Evolutionary conservation across 2,888 invertebrate genomes (phyloP).

Genomic region (Megastigmus dorsalis): DNA sequence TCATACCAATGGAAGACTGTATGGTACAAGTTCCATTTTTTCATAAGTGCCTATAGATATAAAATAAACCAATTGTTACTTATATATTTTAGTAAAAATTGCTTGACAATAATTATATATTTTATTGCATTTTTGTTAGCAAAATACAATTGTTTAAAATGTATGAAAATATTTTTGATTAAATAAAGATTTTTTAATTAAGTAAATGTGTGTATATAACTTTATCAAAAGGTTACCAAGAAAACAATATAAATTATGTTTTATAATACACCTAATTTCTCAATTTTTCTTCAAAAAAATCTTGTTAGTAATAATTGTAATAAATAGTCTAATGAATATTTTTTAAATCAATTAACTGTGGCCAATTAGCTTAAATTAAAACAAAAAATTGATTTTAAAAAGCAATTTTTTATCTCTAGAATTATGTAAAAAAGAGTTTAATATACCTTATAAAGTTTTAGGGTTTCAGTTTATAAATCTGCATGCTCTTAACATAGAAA

Average conservation of each 20-base stretch:
- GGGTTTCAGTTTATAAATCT: too few species aligned
- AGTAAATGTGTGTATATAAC: conserved; percentile 23
- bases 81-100: conserved; percentile 1
- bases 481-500: too few species aligned
- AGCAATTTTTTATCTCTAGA: too few species aligned
- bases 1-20: not conserved
- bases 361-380: too few species aligned
- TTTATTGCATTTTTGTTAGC: conserved; percentile 17
- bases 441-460: too few species aligned
- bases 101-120: conserved; percentile 13
- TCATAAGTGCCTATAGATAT: not conserved
- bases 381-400: too few species aligned
- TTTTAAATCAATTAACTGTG: too few species aligned
- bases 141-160: conserved; percentile 4
- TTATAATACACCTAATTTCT: not conserved
- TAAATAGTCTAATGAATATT: too few species aligned
- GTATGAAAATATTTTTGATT: conserved; percentile 25
- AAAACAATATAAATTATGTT: conserved; percentile 2
- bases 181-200: conserved; percentile 15
- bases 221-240: too few species aligned
- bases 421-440: too few species aligned
- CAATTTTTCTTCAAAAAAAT: too few species aligned
- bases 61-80: conserved; percentile 15
- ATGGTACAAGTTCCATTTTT: not conserved
- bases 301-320: too few species aligned